Conservation (phyloP, 1,140 invertebrate species). For the Euura saliciscinereae region DNA sequence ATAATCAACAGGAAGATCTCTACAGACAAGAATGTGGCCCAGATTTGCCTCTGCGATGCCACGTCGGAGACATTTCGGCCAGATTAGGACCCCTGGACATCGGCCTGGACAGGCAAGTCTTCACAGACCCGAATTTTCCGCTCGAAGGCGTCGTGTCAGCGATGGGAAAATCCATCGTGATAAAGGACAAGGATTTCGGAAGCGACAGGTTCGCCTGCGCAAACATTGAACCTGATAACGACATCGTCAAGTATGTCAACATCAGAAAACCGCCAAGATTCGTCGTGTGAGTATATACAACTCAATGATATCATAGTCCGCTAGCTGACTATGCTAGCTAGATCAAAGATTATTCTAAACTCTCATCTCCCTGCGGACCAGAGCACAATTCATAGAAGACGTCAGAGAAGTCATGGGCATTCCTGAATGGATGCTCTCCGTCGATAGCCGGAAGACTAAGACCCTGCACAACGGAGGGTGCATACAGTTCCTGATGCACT, state of each 20-base stretch:
- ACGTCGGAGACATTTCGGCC: slow-evolving; percentile 90
- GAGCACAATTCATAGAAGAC: slow-evolving; percentile 84
- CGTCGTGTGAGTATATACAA: slow-evolving; percentile 73
- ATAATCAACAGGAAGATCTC: slow-evolving; percentile 71
- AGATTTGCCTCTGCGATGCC: slow-evolving; percentile 87
- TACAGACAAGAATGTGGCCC: slow-evolving; percentile 87
- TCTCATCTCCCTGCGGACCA: slow-evolving; percentile 44
- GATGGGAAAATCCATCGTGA: slow-evolving; percentile 84
- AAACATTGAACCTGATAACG: slow-evolving; percentile 89
- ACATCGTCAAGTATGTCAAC: slow-evolving; percentile 90
- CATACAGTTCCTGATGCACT: slow-evolving; percentile 87
- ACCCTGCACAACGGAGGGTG: slow-evolving; percentile 79
- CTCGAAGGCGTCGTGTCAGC: slow-evolving; percentile 78
- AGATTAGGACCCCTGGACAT: slow-evolving; percentile 84
- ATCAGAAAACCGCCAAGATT: slow-evolving; percentile 86
- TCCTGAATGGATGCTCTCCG: slow-evolving; percentile 87
- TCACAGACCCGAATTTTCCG: slow-evolving; percentile 88
- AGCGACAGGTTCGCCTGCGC: slow-evolving; percentile 83
- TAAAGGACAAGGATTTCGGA: slow-evolving; percentile 77
- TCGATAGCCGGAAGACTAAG: slow-evolving; percentile 82
- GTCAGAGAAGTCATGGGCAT: slow-evolving; percentile 82
- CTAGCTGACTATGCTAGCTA: not conserved
- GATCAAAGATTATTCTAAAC: slow-evolving; percentile 16
- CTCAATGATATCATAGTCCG: not conserved
- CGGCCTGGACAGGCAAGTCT: slow-evolving; percentile 77